These are phyloP conservation scores for Eueremaeus valkanovi DNA, from an alignment of 2,888 invertebrate genomes.

Conservation along the genomic window DNA sequence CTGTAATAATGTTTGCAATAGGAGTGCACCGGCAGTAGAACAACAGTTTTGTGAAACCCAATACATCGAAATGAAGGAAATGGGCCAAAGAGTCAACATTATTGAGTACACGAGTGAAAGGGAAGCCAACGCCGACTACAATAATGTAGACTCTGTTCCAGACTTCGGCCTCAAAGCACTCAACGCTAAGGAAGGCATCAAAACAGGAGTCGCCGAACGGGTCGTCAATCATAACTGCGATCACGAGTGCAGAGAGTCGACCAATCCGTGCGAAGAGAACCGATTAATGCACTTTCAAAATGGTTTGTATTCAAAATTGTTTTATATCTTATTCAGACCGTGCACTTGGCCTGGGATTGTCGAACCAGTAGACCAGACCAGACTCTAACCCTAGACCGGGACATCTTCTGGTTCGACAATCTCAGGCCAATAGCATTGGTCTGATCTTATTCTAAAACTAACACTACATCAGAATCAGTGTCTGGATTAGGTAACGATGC, in stretches of 20 bases:
- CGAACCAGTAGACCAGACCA: no score
- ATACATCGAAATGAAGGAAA: constrained; percentile 15
- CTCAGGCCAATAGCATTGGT: no score
- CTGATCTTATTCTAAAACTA: not conserved
- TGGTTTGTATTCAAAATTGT: not conserved
- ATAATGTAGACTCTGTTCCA: constrained; percentile 1
- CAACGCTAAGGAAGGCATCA: not conserved
- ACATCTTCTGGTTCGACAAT: no score
- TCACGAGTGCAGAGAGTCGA: not conserved
- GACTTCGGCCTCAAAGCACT: not conserved
- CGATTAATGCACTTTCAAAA: constrained; percentile 4
- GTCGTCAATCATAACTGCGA: constrained; percentile 13
- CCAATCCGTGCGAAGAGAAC: constrained; percentile 9
- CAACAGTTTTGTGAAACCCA: not conserved
- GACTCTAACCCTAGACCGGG: no score
- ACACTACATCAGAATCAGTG: not conserved
- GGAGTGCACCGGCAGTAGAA: not conserved
- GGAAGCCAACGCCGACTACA: not conserved
- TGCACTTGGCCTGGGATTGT: no score
- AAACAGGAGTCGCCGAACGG: constrained; percentile 12
- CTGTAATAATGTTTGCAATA: constrained; percentile 17
- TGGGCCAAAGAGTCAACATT: constrained; percentile 2
- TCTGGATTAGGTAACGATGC: not conserved
- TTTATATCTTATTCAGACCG: not conserved
- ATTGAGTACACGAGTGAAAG: not conserved